Base-by-base conservation (phyloP, 1,140 invertebrate species). In the Hirudo medicinalis region DNA sequence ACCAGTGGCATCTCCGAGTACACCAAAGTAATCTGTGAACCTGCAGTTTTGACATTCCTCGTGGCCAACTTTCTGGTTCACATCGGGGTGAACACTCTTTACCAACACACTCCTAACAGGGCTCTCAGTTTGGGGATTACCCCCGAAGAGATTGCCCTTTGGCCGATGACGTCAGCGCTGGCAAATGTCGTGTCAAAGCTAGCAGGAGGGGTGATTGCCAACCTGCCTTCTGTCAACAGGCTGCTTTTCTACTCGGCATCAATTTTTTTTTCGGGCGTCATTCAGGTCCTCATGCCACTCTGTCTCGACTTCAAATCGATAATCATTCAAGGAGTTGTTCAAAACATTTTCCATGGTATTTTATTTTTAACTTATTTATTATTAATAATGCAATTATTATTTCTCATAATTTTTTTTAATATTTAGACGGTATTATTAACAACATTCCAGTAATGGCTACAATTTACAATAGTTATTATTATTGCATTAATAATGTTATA, bases 71-170 rank as follows among this genome's bases (percentile, higher is more conserved):
- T 8, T 32, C 19, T 63, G 22, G 29, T 32, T 20, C 57, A 63
- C 57, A 32, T 63, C 57, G 57, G 57, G 22, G 29, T 63, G 6
- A 63, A 22, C 57, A 63, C 57, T 15, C 19, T 63, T 1, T 32
- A 25, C 22, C 57, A 63, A n/a, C 57, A 63, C 57, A 63, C 22
- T 11, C 57, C 57, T 32, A 63, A 63, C 22, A 63, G 57, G 29
- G 57, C 57, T 32, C 57, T 63, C 22, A 32, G 57, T 15, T 63
- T 63, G 22, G 57, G 57, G 11, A 63, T 63, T 20, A 63, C 9
- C 9, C 57, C 57, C 19, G 3, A 2, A 9, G 3, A 25, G 11
- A 32, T 63, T 22, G 57, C 57, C 22, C 3, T 63, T 13, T 63
- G 57, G 57, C 57, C 57, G 22, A 32, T 63, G 22, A 13, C 22